These are phyloP conservation scores for Lasioglossum albipes DNA, from an alignment of 1,140 invertebrate genomes.

Conservation along the genomic window DNA sequence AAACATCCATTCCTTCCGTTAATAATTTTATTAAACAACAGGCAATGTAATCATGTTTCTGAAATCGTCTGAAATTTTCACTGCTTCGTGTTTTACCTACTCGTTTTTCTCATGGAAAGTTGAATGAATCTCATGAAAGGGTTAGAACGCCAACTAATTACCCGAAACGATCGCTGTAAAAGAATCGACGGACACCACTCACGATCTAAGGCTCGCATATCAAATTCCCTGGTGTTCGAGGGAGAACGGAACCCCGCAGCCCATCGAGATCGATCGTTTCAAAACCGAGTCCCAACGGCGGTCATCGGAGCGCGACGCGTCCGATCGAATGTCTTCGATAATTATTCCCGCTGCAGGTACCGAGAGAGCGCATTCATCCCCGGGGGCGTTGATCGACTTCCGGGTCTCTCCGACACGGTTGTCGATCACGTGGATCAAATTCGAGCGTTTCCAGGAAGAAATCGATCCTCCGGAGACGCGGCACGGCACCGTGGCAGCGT, in stretches of 20 bases:
- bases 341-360: slow-evolving; percentile 24
- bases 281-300: not conserved
- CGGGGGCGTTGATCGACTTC: slow-evolving; percentile 48
- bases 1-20: too few species aligned
- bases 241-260: too few species aligned
- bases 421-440: slow-evolving; percentile 60
- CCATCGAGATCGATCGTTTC: not conserved
- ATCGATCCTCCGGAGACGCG: slow-evolving; percentile 54
- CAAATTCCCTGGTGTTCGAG: too few species aligned
- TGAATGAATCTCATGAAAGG: not conserved
- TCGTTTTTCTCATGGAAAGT: too few species aligned
- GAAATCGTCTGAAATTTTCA: too few species aligned
- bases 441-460: slow-evolving; percentile 65
- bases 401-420: slow-evolving; percentile 44
- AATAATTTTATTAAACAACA: too few species aligned
- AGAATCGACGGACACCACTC: too few species aligned
- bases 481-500: slow-evolving; percentile 38
- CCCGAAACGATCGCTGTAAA: too few species aligned
- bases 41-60: too few species aligned
- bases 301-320: not conserved
- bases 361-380: not conserved
- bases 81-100: too few species aligned
- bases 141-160: too few species aligned
- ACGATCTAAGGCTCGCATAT: too few species aligned
- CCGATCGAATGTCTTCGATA: slow-evolving; percentile 27